Percentiles rank a stretch among this genome's conserved stretches.
These are phyloP conservation scores for Standfussiana lucernea DNA, from an alignment of 2,888 invertebrate species.

Conservation along the genomic window DNA sequence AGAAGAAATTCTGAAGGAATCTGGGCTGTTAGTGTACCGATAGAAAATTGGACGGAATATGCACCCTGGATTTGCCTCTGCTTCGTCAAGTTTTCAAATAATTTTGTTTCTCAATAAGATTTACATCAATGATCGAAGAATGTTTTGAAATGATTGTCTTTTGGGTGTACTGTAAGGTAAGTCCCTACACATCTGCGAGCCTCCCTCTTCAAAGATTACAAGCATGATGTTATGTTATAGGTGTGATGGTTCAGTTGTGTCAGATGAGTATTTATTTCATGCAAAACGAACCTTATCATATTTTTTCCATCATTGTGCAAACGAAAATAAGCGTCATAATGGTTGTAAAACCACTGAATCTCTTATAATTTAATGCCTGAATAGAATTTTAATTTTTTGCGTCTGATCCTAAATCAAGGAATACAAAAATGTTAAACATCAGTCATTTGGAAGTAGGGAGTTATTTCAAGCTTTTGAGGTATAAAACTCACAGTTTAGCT, in stretches of 20 bases:
- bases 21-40: neutral
- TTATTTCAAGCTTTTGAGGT: neutral
- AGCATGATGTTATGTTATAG: neutral
- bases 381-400: slow-evolving; percentile 17
- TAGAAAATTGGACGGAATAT: slow-evolving; percentile 11
- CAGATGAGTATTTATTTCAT: neutral
- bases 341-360: slow-evolving; percentile 5
- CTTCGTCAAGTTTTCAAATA: neutral
- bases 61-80: neutral
- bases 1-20: slow-evolving; percentile 4
- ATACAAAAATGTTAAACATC: slow-evolving; percentile 1
- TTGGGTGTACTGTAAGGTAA: neutral
- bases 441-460: neutral
- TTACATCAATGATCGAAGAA: neutral
- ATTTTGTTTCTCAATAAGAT: neutral
- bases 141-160: slow-evolving; percentile 1
- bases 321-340: slow-evolving; percentile 1
- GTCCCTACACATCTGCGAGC: neutral
- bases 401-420: neutral
- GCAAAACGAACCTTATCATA: neutral
- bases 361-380: slow-evolving; percentile 22
- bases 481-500: neutral
- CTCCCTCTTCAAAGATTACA: neutral
- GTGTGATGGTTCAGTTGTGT: neutral
- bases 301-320: neutral